Evolutionary conservation across 2,797 vertebrate species (phyloP), one percentile per base, ranked within the genome.

Genomic region (Microctenopoma stevenorrisi): DNA sequence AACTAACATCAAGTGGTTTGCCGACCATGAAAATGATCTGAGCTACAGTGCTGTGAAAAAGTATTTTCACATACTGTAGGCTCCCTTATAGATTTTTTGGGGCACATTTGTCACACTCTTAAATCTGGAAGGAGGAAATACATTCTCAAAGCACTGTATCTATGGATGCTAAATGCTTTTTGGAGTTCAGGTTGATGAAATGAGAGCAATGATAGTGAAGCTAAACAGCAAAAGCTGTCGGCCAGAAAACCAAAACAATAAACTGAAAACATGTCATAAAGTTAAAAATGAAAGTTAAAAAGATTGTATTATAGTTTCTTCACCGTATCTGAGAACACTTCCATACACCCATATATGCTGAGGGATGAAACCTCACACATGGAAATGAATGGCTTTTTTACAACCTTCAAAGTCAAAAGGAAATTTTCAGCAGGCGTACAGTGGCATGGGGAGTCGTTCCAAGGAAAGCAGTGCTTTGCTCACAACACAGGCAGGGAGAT

Each of bases 401-500:
- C 33, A 62, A 57, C 57, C 65, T 73, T 83, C 78, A 75, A 84
- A 88, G 83, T 77, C 64, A 68, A 76, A 86, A 68, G 74, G 44
- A 49, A 70, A 46, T 68, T 87, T 68, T 83, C 51, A 40, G 72
- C 62, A 46, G 50, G 70, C 70, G 9, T 44, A 43, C 62, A 58
- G 72, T 47, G 64, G 72, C 65, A 52, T 56, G 44, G 66, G 83
- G 69, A 82, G 66, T 50, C 16, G 11, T 76, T 87, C 81, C 64
- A 66, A 74, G 18, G 77, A 65, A 79, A 50, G 71, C 64, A 62
- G 78, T 18, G 78, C 86, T 84, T 84, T 86, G 82, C 88, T 77
- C 75, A 73, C 76, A 81, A 76, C 85, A 75, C 69, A 73, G 69
- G 67, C 81, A 52, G 43, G 18, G 71, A 89, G 91, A 91, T 91